These are phyloP conservation scores for Thalassoma bifasciatum DNA, from an alignment of 2,113 vertebrate genomes.

Conservation along the genomic window DNA sequence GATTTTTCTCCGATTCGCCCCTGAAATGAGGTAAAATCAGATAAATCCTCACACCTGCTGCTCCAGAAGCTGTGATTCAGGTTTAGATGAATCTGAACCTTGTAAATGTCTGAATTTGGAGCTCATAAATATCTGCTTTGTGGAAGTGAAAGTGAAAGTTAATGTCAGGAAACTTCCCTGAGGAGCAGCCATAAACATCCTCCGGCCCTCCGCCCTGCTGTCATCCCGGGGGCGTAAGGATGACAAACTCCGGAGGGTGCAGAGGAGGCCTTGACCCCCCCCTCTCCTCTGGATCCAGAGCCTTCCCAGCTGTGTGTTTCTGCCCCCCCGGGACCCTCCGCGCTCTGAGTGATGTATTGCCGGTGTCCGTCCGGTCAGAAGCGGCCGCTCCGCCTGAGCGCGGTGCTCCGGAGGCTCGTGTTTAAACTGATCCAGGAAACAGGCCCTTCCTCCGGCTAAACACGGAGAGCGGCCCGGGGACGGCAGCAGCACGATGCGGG, in stretches of 20 bases:
- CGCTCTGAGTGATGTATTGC: conserved; percentile 89
- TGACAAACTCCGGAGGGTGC: conserved; percentile 58
- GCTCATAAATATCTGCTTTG: conserved; percentile 2
- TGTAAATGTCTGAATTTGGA: conserved; percentile 3
- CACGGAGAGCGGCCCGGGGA: conserved; percentile 84
- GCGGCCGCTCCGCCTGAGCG: conserved; percentile 78
- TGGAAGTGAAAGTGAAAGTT: conserved; percentile 75
- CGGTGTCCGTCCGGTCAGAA: conserved; percentile 75
- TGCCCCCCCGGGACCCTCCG: conserved; percentile 26
- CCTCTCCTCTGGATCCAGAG: conserved; percentile 29
- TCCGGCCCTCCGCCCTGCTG: conserved; percentile 52
- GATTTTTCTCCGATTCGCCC: too few relatives aligned
- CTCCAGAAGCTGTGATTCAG: background rate
- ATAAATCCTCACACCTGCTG: too few relatives aligned
- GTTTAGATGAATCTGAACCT: background rate
- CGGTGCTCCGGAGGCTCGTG: conserved; percentile 90
- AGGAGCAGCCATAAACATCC: conserved; percentile 67
- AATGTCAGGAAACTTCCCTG: conserved; percentile 56
- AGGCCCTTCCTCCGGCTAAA: conserved; percentile 97
- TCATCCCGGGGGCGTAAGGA: conserved; percentile 49
- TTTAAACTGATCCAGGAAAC: conserved; percentile 95
- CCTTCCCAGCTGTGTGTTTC: conserved; percentile 55
- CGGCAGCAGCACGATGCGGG: conserved; percentile 79
- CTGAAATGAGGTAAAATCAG: too few relatives aligned
- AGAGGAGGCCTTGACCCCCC: conserved; percentile 54